A percentile compares a stretch with the other conserved stretches of the same genome.
Evolutionary conservation across 2,888 invertebrate genomes (phyloP).

Genomic region (Drosophila anomalata): DNA sequence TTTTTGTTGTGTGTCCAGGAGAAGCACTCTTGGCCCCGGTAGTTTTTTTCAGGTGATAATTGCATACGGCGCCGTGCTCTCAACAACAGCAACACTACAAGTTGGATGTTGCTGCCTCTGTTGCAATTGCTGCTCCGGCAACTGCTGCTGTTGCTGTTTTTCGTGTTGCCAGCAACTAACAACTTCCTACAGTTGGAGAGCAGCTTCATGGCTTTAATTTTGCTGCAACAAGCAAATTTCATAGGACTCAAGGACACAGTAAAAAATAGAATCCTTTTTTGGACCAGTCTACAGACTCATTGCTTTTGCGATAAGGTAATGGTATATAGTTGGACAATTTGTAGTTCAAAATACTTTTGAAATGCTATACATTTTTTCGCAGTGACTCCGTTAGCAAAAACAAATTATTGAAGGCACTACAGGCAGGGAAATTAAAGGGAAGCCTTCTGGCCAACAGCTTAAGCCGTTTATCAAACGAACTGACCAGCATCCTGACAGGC

Average conservation of each 20-base stretch:
- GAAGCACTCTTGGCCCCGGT: conserved; percentile 41
- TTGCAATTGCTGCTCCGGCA: conserved; percentile 16
- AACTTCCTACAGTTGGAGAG: conserved; percentile 58
- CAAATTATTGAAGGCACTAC: conserved; percentile 35
- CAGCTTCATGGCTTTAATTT: conserved; percentile 61
- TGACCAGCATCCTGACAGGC: conserved; percentile 34
- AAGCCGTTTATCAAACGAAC: conserved; percentile 56
- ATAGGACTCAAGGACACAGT: conserved; percentile 4
- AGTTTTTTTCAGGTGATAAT: conserved; percentile 61
- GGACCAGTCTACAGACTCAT: no score
- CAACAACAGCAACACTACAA: conserved; percentile 39
- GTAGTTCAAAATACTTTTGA: no score
- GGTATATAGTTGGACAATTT: no score
- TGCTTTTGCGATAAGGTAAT: no score
- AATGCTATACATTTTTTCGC: not conserved
- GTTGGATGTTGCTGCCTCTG: conserved; percentile 41
- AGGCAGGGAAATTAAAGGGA: conserved; percentile 33
- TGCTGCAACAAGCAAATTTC: conserved; percentile 35
- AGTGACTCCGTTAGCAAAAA: conserved; percentile 5
- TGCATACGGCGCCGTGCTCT: conserved; percentile 62
- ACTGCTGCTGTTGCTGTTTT: conserved; percentile 40
- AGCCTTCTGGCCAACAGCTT: conserved; percentile 20
- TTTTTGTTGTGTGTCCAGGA: conserved; percentile 27
- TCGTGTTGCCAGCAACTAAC: conserved; percentile 66
- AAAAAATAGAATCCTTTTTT: not conserved